Base-by-base conservation (phyloP, 2,888 invertebrate species). In the Ormyrus rosae region DNA sequence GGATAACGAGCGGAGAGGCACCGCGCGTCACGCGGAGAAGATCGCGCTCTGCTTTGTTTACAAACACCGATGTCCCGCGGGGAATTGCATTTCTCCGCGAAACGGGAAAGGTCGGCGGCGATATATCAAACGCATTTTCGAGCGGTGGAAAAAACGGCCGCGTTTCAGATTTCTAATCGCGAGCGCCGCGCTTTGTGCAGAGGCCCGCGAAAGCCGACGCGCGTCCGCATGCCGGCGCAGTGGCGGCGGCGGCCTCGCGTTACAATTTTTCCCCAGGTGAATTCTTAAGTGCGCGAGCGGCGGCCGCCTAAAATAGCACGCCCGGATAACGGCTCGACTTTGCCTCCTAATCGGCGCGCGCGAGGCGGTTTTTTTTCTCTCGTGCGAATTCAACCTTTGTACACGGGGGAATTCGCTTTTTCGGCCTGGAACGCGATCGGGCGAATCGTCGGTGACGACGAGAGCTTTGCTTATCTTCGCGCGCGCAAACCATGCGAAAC, bases 111-210 rank as follows among this genome's bases (percentile, higher is more conserved):
- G 34, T 55, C 55, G 55, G 53, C 67, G 11, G 5, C 69, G 56
- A 56, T 13, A 4, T n/a, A 53, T 72, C 72, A 63, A 63, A 63
- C 13, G 53, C 63, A 53, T 72, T 72, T 63, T 19, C 58, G 2
- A 19, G 56, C 56, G 19, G 19, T 19, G 1, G 19, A 19, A 19
- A 19, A 6, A 60, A 6, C 5, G 34, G 5, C 19, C 51, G 45
- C 11, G 45, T 65, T 19, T 19, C 19, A 19, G 19, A 19, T 19
- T 65, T 51, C 65, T 34, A 65, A 68, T 45, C 56, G 68, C 56
- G 45, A 71, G 5, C 60, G 19, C 19, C 19, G 19, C 6, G 10
- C 58, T 70, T 58, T 58, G 50, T 19, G 58, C 9, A 13, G 19
- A 34, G 53, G 19, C 1, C 55, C 53, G 67, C 67, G 60, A 19